phyloP scores from a whole-genome alignment of 2,888 invertebrate species.

The Rhabditoides inermis region DNA sequence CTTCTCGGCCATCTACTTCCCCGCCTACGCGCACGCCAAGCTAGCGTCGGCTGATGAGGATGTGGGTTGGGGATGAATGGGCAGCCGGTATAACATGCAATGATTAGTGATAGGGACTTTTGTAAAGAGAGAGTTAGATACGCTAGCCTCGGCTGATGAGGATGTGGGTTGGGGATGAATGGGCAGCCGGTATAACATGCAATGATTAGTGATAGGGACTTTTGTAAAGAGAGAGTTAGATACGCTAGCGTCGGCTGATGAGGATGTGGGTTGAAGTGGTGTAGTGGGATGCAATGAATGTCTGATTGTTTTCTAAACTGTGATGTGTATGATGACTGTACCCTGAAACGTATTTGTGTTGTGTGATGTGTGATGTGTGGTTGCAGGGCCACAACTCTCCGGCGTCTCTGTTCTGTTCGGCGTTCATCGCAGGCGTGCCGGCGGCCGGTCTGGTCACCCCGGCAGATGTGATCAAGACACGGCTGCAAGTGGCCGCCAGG shows the following conservation, averaged over 20 bases:
- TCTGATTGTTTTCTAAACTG: no score
- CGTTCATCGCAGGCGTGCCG: conserved; percentile 72
- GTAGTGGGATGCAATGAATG: no score
- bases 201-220: no score
- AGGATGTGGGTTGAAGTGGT: conserved; percentile 59
- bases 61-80: no score
- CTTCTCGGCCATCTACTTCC: conserved; percentile 95
- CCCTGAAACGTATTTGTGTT: no score
- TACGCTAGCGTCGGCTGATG: conserved; percentile 87
- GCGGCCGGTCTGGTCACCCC: conserved; percentile 95
- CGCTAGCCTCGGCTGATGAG: conserved; percentile 82
- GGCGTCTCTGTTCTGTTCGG: conserved; percentile 40
- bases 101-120: no score
- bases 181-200: no score
- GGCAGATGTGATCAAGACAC: conserved; percentile 93
- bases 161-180: conserved; percentile 60
- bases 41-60: conserved; percentile 82
- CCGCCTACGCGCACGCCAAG: conserved; percentile 90
- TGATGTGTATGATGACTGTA: no score
- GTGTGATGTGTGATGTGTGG: no score
- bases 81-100: no score
- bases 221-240: no score
- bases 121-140: no score
- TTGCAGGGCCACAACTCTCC: conserved; percentile 45
- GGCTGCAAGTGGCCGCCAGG: conserved; percentile 63